Base-by-base conservation (phyloP, 1,140 invertebrate species). In the Galleria mellonella region DNA sequence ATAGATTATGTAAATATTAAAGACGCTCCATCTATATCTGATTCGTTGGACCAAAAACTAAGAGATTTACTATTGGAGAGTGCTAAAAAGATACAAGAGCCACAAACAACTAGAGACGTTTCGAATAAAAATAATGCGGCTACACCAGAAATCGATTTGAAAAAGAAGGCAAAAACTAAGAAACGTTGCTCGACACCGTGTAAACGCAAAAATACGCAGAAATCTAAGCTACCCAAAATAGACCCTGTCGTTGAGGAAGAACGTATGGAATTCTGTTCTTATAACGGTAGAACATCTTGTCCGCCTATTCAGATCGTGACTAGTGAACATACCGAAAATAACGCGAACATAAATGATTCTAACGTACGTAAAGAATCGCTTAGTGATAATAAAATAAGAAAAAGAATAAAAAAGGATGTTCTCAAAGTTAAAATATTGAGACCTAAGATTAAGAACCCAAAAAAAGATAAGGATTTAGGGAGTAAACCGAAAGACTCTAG, bases 391-490 rank as follows among this genome's bases (percentile, higher is more conserved):
- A 29, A 62, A 62, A n/a, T n/a, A n/a, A 49, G 45, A 36, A n/a
- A 58, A 42, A 31, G 67, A 62, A 3, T 23, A 33, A 81, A 81
- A 43, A 77, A 76, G 51, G 68, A 83, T 46, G 41, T 78, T 0
- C 82, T 85, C 3, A 85, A 75, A 72, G 78, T 85, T 0, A 85
- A 85, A 66, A 78, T 85, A 46, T 15, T 56, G 10, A 73, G 57
- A 51, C 78, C 74, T 1, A 72, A 54, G 29, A 35, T 12, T 1
- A 72, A 62, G 47, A 44, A 29, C 23, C 10, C 35, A 10, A 45
- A 36, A 30, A 59, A 50, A 42, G 47, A 55, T 37, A 17, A 8
- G 1, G 30, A 39, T 28, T 39, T 13, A 11, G 10, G 45, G 12
- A 9, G 8, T 28, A 50, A 31, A 36, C 30, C 14, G 23, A 36